Evolutionary conservation across 2,113 vertebrate genomes (phyloP).

Genomic region (Upupa epops): DNA sequence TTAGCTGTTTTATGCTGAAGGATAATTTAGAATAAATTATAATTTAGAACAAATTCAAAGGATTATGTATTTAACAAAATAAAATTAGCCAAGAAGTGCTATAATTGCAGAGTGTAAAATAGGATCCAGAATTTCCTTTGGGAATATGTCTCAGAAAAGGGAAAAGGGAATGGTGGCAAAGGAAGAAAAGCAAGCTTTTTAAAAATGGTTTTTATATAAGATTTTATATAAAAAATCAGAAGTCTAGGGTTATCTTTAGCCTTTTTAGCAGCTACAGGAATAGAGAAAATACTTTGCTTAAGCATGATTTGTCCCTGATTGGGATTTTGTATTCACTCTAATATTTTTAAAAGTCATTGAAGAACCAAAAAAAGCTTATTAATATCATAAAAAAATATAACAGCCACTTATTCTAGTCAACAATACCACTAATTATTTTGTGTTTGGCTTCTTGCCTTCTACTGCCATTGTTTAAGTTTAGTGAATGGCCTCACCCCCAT

Average conservation of each 20-base stretch:
- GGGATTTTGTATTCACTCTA: not conserved
- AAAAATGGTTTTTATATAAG: no score
- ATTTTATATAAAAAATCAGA: not conserved
- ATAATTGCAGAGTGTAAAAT: not conserved
- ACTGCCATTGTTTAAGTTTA: not conserved
- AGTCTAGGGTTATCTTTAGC: not conserved
- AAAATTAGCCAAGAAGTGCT: not conserved
- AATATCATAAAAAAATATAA: not conserved
- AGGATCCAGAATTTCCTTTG: not conserved
- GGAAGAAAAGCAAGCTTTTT: no score
- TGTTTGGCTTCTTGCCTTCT: not conserved
- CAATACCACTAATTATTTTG: not conserved
- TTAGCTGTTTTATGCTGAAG: not conserved
- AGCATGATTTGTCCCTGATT: not conserved
- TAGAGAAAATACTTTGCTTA: not conserved
- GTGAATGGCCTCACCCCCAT: not conserved
- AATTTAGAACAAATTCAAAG: no score
- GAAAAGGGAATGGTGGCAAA: fast-evolving
- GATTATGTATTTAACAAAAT: not conserved
- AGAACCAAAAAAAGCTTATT: not conserved
- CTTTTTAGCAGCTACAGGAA: not conserved
- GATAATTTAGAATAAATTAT: not conserved
- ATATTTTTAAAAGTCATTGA: not conserved
- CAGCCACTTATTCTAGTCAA: not conserved
- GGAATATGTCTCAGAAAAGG: not conserved